Evolutionary conservation across 2,113 vertebrate genomes (phyloP).

Genomic region (Hemiscyllium ocellatum): DNA sequence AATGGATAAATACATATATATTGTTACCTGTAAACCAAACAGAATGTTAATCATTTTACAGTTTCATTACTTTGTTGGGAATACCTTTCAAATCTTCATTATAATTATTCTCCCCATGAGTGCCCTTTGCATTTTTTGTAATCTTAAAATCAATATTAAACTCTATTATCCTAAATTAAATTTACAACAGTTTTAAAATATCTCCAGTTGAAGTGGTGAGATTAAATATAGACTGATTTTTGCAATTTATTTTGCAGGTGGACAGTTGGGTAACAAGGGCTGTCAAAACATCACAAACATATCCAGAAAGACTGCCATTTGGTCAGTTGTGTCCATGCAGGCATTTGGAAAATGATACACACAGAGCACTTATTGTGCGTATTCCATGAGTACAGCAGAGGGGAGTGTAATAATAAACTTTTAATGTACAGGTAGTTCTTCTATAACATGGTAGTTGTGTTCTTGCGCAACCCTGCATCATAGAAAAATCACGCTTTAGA

Average conservation of each 20-base stretch:
- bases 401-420: neutral
- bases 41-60: neutral
- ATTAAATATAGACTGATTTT: neutral
- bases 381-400: neutral
- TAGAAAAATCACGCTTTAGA: no score
- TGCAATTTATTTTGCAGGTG: neutral
- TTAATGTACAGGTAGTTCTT: neutral
- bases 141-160: neutral
- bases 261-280: neutral
- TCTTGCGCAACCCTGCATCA: no score
- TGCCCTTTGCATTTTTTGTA: neutral
- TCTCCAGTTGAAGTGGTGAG: neutral
- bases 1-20: neutral
- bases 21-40: neutral
- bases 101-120: neutral
- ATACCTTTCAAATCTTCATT: neutral
- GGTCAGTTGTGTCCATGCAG: no score
- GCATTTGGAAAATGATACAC: no score
- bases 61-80: neutral
- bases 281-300: neutral
- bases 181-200: neutral
- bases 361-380: no score
- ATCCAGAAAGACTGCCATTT: neutral
- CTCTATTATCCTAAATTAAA: neutral
- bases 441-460: no score